Conservation (phyloP, 2,113 vertebrate species). For the Myotis davidii region DNA sequence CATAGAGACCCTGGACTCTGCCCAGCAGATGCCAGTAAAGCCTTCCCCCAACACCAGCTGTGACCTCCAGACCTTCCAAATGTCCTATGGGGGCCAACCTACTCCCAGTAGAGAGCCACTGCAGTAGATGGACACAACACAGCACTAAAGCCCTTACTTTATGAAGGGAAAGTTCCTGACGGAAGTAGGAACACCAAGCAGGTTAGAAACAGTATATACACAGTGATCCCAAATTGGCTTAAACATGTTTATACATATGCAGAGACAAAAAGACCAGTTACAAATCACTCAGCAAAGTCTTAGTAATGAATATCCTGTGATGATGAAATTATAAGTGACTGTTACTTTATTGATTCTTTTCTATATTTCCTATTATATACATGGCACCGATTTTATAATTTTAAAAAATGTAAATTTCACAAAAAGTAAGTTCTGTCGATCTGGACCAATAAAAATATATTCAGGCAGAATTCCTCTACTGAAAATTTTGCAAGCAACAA, state of each 20-base stretch:
- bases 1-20: not conserved
- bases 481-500: slow-evolving; percentile 22
- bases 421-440: not conserved
- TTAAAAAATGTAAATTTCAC: not conserved
- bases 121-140: not conserved
- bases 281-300: not conserved
- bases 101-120: not conserved
- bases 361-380: not conserved
- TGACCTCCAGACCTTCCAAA: not conserved
- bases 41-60: not conserved
- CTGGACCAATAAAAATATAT: slow-evolving; percentile 1
- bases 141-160: not conserved
- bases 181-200: not conserved
- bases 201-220: not conserved
- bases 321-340: not conserved
- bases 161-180: not conserved
- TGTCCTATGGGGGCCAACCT: not conserved
- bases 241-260: not conserved
- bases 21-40: not conserved
- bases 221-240: not conserved
- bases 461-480: not conserved
- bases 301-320: not conserved
- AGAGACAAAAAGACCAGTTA: not conserved
- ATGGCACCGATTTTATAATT: not conserved
- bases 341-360: not conserved